Conservation (phyloP, 2,113 vertebrate genomes). For the Herpetotheres cachinnans region DNA sequence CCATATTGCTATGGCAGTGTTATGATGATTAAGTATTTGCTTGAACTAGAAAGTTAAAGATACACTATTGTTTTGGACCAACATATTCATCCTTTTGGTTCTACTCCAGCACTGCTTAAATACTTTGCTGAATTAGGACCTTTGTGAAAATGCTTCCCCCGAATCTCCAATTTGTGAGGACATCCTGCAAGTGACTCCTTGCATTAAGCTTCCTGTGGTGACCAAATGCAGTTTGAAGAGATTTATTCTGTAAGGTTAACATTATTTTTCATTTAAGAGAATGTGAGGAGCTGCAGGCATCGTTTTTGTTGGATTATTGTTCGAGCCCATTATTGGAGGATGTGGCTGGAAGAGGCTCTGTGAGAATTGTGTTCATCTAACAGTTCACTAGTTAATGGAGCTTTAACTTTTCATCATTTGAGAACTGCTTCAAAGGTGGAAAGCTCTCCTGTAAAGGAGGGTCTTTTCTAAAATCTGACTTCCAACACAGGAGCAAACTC, state of each 20-base stretch:
- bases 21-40: neutral
- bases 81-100: neutral
- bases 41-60: neutral
- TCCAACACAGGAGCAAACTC: neutral
- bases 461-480: neutral
- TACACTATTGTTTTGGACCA: neutral
- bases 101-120: neutral
- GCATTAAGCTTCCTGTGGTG: neutral
- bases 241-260: neutral
- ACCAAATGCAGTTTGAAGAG: neutral
- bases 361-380: neutral
- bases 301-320: neutral
- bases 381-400: neutral
- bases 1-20: neutral
- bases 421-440: neutral
- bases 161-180: neutral
- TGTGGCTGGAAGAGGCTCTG: neutral
- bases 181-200: neutral
- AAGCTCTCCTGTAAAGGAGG: neutral
- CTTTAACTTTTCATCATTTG: neutral
- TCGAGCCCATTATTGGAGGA: neutral
- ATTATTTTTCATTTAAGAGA: neutral
- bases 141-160: neutral
- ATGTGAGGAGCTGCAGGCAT: neutral
- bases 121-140: neutral